Conservation (phyloP, 2,888 invertebrate genomes). For the Tenthredo scrophulariae region DNA sequence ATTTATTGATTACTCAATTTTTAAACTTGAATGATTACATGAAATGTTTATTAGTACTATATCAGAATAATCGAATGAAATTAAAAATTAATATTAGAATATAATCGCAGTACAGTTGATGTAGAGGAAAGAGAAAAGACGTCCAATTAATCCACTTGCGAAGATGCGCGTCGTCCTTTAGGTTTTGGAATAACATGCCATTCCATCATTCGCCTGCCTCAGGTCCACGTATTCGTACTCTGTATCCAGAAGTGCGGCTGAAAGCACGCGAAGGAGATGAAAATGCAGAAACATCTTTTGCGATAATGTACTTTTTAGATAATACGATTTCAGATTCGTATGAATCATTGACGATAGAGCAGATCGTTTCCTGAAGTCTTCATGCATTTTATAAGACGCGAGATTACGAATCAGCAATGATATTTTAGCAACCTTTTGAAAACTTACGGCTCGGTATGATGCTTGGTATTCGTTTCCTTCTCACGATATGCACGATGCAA, state of each 20-base stretch:
- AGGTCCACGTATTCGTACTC: not conserved
- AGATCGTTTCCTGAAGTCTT: not conserved
- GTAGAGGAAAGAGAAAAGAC: not conserved
- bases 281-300: not conserved
- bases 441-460: not conserved
- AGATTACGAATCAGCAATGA: not conserved
- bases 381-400: not conserved
- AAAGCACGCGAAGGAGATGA: not conserved
- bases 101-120: not conserved
- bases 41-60: too few species aligned
- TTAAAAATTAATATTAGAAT: not conserved
- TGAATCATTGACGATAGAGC: not conserved
- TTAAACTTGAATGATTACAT: too few species aligned
- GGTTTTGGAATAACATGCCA: not conserved
- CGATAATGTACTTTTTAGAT: not conserved
- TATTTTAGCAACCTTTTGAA: not conserved
- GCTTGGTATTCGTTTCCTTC: not conserved
- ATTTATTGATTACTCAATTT: too few species aligned
- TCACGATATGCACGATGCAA: not conserved
- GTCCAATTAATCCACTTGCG: not conserved
- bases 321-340: not conserved
- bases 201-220: not conserved
- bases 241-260: not conserved
- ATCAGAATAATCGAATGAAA: too few species aligned
- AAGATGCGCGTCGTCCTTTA: too few species aligned